Conservation (phyloP, 1,140 invertebrate genomes). For the Agrypnia vestita region DNA sequence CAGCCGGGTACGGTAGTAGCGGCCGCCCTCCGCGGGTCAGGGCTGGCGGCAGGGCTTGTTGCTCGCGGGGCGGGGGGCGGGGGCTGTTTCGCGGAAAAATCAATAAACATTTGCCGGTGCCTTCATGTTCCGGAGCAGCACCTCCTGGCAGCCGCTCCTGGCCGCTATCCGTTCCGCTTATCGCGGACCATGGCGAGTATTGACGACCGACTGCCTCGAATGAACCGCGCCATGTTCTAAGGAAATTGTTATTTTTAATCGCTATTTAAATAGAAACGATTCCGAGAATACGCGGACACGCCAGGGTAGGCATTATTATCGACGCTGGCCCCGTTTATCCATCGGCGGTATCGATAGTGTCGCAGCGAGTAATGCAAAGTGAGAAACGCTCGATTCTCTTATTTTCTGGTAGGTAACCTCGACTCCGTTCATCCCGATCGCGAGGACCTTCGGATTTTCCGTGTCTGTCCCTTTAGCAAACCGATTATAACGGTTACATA, state of each 20-base stretch:
- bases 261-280: neutral
- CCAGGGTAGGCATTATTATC: neutral
- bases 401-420: no score
- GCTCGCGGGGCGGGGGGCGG: neutral
- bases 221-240: neutral
- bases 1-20: no score
- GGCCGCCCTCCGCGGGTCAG: neutral
- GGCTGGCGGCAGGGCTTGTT: neutral
- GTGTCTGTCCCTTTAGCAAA: no score
- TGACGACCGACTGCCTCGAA: neutral
- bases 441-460: no score
- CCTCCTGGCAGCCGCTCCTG: neutral
- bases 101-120: constrained; percentile 27
- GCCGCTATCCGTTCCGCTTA: neutral
- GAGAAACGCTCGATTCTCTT: neutral
- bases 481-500: no score
- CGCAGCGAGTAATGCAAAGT: neutral
- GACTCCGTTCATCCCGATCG: no score
- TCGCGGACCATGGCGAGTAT: neutral
- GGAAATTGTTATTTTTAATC: neutral
- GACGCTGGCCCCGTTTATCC: neutral
- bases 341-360: neutral
- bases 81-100: constrained; percentile 21
- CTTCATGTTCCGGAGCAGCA: neutral
- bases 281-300: neutral